A percentile compares a stretch with the other conserved stretches of the same genome.
These are phyloP conservation scores for Monopterus albus DNA, from an alignment of 2,113 vertebrate genomes.

Conservation along the genomic window DNA sequence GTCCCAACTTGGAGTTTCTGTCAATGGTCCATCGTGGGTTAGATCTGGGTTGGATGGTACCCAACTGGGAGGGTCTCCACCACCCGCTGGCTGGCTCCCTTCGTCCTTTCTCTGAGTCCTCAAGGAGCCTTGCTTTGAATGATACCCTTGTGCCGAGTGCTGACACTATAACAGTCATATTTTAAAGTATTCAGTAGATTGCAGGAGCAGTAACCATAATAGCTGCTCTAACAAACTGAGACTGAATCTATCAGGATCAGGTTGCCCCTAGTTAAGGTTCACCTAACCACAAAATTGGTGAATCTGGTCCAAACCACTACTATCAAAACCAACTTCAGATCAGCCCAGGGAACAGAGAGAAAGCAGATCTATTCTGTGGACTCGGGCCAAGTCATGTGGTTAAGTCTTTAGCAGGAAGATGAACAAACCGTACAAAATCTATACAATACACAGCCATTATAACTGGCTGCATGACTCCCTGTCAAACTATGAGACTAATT, in stretches of 20 bases:
- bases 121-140: conserved; percentile 45
- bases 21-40: conserved; percentile 32
- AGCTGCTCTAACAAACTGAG: conserved; percentile 19
- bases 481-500: conserved; percentile 72
- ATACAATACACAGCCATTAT: conserved; percentile 67
- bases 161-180: conserved; percentile 24
- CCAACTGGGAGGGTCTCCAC: conserved; percentile 41
- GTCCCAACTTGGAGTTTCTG: background rate
- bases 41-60: conserved; percentile 44
- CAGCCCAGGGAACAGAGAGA: conserved; percentile 40
- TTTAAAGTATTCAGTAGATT: conserved; percentile 29
- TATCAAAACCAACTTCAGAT: conserved; percentile 59
- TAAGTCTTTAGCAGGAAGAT: conserved; percentile 57
- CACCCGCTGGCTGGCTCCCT: conserved; percentile 44
- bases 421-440: conserved; percentile 66
- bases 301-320: conserved; percentile 53
- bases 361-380: conserved; percentile 50
- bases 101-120: conserved; percentile 64
- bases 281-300: conserved; percentile 40
- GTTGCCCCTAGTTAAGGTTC: conserved; percentile 18
- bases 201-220: conserved; percentile 33
- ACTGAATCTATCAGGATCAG: conserved; percentile 48
- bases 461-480: conserved; percentile 45
- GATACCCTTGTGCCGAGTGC: conserved; percentile 40
- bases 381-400: conserved; percentile 70